Evolutionary conservation across 30 jellyfish, hydroid and myxozoan genomes (phyloP).

Genomic region (Turritopsis rubra): DNA sequence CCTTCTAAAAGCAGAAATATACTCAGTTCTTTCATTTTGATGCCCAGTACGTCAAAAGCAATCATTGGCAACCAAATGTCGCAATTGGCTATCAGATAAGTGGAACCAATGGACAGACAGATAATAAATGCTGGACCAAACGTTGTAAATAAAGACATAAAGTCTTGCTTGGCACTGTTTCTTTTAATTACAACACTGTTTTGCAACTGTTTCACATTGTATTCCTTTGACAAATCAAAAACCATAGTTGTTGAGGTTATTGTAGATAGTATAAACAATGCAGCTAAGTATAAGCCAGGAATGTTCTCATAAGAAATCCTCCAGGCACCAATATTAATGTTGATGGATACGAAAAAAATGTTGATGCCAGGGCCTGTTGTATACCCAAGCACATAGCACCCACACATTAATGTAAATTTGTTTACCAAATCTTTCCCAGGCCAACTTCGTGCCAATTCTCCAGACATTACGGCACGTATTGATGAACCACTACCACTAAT

Average conservation of each 20-base stretch:
- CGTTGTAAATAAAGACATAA: background rate
- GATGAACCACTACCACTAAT: constrained; percentile 25
- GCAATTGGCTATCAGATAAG: background rate
- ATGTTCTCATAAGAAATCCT: constrained; percentile 2
- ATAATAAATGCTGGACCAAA: background rate
- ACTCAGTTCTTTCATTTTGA: background rate
- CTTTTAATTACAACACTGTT: background rate
- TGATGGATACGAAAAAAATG: background rate
- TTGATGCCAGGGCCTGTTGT: constrained; percentile 28
- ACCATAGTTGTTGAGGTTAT: background rate
- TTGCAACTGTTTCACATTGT: background rate
- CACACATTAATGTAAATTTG: background rate
- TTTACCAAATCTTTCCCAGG: background rate
- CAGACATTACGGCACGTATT: background rate
- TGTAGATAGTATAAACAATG: background rate
- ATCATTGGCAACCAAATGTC: constrained; percentile 5
- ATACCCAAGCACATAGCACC: constrained; percentile 8
- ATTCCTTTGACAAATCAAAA: constrained; percentile 21
- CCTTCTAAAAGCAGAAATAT: background rate
- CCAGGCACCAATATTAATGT: background rate
- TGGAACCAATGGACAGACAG: background rate
- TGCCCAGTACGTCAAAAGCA: background rate
- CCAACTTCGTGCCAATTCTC: constrained; percentile 6
- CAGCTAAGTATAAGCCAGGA: constrained; percentile 15
- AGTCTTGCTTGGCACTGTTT: background rate